Percentiles rank a stretch among this genome's conserved stretches.
Conservation (phyloP, 2,888 invertebrate genomes). For the Andrena camellia region DNA sequence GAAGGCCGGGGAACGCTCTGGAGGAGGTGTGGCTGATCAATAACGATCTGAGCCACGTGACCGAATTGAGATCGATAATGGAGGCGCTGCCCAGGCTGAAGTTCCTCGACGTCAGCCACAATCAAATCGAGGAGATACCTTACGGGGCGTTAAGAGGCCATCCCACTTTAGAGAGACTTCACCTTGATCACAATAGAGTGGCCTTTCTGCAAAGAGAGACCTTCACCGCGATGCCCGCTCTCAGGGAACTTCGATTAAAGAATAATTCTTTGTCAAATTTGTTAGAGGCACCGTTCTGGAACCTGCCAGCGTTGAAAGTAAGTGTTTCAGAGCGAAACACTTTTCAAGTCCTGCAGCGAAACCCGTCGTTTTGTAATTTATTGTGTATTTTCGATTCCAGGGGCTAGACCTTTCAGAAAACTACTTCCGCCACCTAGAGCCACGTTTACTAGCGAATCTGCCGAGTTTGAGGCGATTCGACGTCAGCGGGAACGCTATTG, state of each 20-base stretch:
- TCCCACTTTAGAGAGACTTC: constrained; percentile 91
- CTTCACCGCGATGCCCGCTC: constrained; percentile 93
- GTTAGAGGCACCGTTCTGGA: constrained; percentile 92
- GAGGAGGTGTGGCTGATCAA: constrained; percentile 92
- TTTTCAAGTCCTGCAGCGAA: neutral
- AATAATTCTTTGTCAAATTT: constrained; percentile 93
- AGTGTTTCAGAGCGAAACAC: constrained; percentile 17
- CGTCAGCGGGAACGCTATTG: constrained; percentile 91
- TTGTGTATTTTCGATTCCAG: constrained; percentile 72
- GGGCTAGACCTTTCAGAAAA: constrained; percentile 93
- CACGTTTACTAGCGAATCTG: constrained; percentile 90
- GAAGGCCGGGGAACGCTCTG: constrained; percentile 90
- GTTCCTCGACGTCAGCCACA: constrained; percentile 92
- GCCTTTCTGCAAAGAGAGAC: constrained; percentile 92
- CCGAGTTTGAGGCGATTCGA: constrained; percentile 92
- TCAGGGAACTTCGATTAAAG: constrained; percentile 92
- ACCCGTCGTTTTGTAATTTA: neutral
- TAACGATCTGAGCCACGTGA: constrained; percentile 91
- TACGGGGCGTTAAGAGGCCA: constrained; percentile 93
- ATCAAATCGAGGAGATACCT: constrained; percentile 91
- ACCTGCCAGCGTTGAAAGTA: constrained; percentile 92
- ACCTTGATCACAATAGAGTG: constrained; percentile 92
- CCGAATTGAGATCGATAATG: constrained; percentile 90
- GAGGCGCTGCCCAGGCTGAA: constrained; percentile 92
- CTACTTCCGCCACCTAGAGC: constrained; percentile 90